Evolutionary conservation across 2,797 vertebrate species (phyloP), one percentile per base, ranked within the genome.

Genomic region (Xerus rutilus): DNA sequence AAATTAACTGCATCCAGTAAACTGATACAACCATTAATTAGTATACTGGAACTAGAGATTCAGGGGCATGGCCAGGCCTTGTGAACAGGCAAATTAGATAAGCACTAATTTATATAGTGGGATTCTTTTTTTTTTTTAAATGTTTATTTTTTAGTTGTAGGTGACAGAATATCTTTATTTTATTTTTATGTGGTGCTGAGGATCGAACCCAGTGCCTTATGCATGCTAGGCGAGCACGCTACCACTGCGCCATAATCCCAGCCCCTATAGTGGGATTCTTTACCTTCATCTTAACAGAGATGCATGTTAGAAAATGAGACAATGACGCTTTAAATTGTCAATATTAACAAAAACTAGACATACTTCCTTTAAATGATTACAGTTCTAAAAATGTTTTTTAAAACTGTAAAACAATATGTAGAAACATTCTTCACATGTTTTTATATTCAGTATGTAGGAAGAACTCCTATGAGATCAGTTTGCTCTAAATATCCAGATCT

Each of bases 301-400:
- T 4, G 11, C 93, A 5, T 52, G 59, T 96, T 52, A 77, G 73
- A 70, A 92, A 92, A 92, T 7, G 89, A 69, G 76, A 90, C 2
- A 11, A 18, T 57, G 67, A 25, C 43, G 45, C 52, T 88, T 94
- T 67, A 92, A 82, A 79, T 77, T 45, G 74, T 45, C 45, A n/a
- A 3, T 54, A n/a, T 85, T 25, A 79, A 79, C 5, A 86, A 82
- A 89, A 77, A 78, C 13, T 85, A 89, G 35, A 32, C 20, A 39
- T 30, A 67, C 4, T 14, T 35, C 74, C 28, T 83, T 92, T 39
- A 94, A 82, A 70, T 84, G 59, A 86, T n/a, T 15, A 77, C 76
- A 28, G 39, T 86, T 49, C 79, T 70, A 11, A 74, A 88, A 76
- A 23, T 15, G 7, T 57, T 59, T 64, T 86, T 12, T 86, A 90